Evolutionary conservation across 2,797 vertebrate genomes (phyloP).

Genomic region (Pseudocheirus occidentalis): DNA sequence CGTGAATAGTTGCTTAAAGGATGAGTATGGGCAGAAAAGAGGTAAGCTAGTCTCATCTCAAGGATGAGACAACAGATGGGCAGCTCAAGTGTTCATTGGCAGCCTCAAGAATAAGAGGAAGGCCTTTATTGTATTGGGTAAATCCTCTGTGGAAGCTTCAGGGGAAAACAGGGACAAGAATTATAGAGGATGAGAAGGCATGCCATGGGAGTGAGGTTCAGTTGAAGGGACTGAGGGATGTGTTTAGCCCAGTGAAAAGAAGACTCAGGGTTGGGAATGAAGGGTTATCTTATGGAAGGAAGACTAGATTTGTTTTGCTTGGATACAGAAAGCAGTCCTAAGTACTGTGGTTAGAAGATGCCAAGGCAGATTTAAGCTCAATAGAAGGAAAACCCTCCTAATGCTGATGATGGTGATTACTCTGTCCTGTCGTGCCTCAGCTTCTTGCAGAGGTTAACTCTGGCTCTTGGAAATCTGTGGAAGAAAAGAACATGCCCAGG

Average conservation of each 20-base stretch:
- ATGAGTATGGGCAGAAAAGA: not conserved
- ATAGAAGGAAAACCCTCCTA: not conserved
- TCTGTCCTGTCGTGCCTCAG: not conserved
- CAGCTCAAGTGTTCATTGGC: constrained; percentile 5
- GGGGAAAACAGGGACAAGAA: not conserved
- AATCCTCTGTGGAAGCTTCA: not conserved
- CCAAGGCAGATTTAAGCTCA: not conserved
- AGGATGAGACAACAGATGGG: constrained; percentile 1
- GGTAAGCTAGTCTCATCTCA: not conserved
- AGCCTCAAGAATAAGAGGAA: not conserved
- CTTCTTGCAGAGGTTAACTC: not conserved
- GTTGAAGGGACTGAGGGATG: not conserved
- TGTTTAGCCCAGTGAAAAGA: not conserved
- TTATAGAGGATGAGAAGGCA: not conserved
- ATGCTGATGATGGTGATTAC: not conserved
- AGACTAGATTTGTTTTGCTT: not conserved
- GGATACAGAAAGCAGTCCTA: not conserved
- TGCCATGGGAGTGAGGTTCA: not conserved
- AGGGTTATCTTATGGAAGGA: not conserved
- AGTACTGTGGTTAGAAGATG: not conserved
- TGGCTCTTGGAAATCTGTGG: not conserved
- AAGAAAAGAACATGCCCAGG: not conserved
- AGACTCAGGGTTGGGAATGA: not conserved
- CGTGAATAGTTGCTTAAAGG: not conserved
- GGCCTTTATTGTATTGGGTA: not conserved